Base-by-base conservation (phyloP, 2,113 vertebrate species). In the Gymnorhina tibicen region DNA sequence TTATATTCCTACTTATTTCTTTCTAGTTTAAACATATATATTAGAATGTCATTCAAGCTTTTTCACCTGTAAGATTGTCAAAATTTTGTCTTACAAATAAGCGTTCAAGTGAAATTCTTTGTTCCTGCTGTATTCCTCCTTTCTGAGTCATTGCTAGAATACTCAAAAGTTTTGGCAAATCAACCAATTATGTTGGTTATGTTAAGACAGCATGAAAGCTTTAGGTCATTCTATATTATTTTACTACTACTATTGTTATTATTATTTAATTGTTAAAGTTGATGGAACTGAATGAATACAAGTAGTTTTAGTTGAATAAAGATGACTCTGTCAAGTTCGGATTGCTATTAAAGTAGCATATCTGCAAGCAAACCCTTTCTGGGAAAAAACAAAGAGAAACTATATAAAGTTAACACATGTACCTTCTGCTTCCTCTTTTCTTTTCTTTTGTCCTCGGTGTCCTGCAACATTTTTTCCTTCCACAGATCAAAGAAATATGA, bases 401-500 rank as follows among this genome's bases (percentile, higher is more conserved):
- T 91, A 42, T 11, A 73, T 6, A 68, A 93, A 83, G 58, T 69
- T 74, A 85, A 72, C 35, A 33, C 6, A 62, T 0, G 58, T 98
- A 99, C 99, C 99, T 99, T 99, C 96, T 99, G 99, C 97, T 99
- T 99, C 96, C 99, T 98, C 97, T 99, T 99, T 96, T 99, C 99
- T 97, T 99, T 99, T 96, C 99, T 98, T 97, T 99, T 99, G 98
- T 99, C 99, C 91, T 99, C 99, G 0, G 99, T 99, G 97, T 99
- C 99, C 97, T 99, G 99, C 91, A 99, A 97, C 99, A 99, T 99
- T 97, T 99, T 99, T 98, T 99, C 99, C 95, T 99, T 99, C 99
- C 99, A 99, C 55, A 99, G 98, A 95, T 99, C 99, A 76, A 99
- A 99, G 98, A 99, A 99, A 97, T 99, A 99, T 4, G 99, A 99